Percentiles rank a stretch among this genome's conserved stretches.
These are phyloP conservation scores for Nyleta sp. DNA, from an alignment of 2,888 invertebrate genomes.

Conservation along the genomic window DNA sequence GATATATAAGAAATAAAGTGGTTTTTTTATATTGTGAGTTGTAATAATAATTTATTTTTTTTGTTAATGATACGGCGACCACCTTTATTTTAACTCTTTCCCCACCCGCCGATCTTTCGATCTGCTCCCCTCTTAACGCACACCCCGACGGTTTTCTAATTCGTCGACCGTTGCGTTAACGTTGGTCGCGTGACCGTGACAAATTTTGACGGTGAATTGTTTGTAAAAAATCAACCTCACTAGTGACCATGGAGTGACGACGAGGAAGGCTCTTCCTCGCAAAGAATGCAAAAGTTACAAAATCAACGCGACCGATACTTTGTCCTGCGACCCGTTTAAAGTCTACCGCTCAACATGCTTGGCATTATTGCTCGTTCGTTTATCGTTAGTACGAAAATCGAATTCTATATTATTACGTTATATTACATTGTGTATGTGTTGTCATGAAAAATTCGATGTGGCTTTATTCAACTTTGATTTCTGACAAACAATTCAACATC, in stretches of 20 bases:
- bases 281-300: constrained; percentile 44
- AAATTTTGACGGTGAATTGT: constrained; percentile 20
- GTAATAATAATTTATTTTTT: too few relatives aligned
- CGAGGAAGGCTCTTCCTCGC: background rate
- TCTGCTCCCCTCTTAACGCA: too few relatives aligned
- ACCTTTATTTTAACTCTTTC: too few relatives aligned
- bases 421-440: constrained; percentile 19
- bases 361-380: constrained; percentile 15
- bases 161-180: too few relatives aligned
- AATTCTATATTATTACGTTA: constrained; percentile 26
- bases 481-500: constrained; percentile 32
- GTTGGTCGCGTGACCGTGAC: too few relatives aligned
- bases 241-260: too few relatives aligned
- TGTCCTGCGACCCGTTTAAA: background rate
- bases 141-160: too few relatives aligned
- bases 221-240: constrained; percentile 21
- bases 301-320: constrained; percentile 18
- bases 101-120: too few relatives aligned
- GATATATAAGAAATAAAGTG: too few relatives aligned
- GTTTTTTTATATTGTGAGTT: too few relatives aligned
- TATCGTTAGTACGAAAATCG: constrained; percentile 41
- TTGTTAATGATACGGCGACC: too few relatives aligned
- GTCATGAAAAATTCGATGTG: constrained; percentile 35
- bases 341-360: constrained; percentile 7
- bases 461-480: constrained; percentile 22